These are phyloP conservation scores for Tubulanus polymorphus DNA, from an alignment of 2,888 invertebrate species.

Conservation along the genomic window DNA sequence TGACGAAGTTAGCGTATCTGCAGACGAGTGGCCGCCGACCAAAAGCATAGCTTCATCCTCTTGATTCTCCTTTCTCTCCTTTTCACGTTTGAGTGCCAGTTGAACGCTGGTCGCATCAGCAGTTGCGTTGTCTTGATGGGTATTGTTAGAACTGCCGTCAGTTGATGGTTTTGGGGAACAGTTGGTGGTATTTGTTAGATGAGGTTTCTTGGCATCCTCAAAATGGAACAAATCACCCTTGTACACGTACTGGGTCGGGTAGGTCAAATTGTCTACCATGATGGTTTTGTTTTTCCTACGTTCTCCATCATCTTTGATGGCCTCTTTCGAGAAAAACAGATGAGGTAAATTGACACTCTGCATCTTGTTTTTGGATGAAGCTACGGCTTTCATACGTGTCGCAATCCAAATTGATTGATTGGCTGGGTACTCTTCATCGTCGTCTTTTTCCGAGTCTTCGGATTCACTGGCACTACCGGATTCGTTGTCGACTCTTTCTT, in stretches of 20 bases:
- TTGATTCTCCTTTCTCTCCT: neutral
- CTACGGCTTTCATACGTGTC: neutral
- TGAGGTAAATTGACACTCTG: neutral
- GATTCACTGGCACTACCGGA: neutral
- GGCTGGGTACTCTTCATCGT: neutral
- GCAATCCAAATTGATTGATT: neutral
- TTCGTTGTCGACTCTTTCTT: too few species aligned
- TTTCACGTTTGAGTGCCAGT: too few species aligned
- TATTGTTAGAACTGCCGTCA: too few species aligned
- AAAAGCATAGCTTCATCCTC: neutral
- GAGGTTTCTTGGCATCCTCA: neutral
- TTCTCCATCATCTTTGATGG: neutral
- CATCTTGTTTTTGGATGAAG: neutral
- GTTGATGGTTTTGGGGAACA: neutral
- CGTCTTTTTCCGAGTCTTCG: neutral
- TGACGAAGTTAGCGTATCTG: neutral
- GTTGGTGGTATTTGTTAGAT: neutral
- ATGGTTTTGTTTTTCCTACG: neutral
- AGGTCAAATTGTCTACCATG: neutral
- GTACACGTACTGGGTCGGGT: neutral
- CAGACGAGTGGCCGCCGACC: too few species aligned
- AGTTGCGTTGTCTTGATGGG: too few species aligned
- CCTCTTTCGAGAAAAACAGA: neutral
- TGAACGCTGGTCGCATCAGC: neutral
- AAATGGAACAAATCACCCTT: neutral